Percentiles rank a stretch among this genome's conserved stretches.
These are phyloP conservation scores for Psittacus erithacus DNA, from an alignment of 2,113 vertebrate genomes.

Conservation along the genomic window DNA sequence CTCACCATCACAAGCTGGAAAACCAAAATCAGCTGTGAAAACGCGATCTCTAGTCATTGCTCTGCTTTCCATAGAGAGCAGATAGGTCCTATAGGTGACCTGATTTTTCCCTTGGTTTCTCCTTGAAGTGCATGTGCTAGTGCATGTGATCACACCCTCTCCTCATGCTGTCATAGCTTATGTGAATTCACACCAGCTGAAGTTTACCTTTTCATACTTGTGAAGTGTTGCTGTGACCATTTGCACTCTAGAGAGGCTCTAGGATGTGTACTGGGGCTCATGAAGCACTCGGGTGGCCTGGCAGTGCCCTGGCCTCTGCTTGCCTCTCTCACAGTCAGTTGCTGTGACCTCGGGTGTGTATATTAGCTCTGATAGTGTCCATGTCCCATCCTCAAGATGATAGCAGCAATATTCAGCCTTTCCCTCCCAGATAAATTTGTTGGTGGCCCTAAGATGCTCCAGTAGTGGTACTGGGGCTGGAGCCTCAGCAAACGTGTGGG, in stretches of 20 bases:
- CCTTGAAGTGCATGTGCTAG: not conserved
- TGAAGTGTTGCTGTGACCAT: not conserved
- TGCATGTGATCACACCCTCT: not conserved
- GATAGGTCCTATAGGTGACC: not conserved
- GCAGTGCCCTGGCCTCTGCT: not conserved
- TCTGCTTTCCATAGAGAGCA: not conserved
- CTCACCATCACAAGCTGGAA: not conserved
- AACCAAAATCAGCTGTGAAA: not conserved
- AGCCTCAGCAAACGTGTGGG: not conserved
- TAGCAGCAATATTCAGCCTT: not conserved
- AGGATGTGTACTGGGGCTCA: not conserved
- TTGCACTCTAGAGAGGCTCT: not conserved
- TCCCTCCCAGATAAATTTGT: not conserved
- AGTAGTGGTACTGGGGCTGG: accelerated
- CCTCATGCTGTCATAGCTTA: not conserved
- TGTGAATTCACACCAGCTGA: not conserved
- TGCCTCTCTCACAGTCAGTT: accelerated
- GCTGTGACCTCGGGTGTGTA: accelerated
- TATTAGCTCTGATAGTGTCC: not conserved
- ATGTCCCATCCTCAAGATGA: not conserved
- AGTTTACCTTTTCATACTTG: not conserved
- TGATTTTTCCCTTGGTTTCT: not conserved
- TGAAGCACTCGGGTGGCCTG: accelerated
- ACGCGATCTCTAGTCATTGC: not conserved
- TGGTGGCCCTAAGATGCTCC: not conserved